A percentile compares a stretch with the other conserved stretches of the same genome.
phyloP scores from a whole-genome alignment of 2,797 vertebrate species.

The Xenentodon cancila region DNA sequence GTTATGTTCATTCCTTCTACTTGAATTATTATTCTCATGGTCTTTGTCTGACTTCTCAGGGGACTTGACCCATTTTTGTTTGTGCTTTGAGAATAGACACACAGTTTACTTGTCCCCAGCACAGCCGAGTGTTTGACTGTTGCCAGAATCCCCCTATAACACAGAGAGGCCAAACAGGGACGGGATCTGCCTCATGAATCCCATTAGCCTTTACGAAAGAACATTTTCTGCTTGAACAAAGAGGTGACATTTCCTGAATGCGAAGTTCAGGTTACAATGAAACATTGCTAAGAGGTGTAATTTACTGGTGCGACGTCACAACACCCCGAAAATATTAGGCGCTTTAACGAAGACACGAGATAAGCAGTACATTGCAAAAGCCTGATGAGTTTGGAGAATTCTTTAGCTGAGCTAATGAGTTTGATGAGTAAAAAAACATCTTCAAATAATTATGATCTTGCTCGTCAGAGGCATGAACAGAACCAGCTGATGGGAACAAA shows the following conservation, averaged over 20 bases:
- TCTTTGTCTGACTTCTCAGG: slow-evolving; percentile 55
- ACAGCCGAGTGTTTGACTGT: slow-evolving; percentile 37
- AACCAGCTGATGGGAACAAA: no score
- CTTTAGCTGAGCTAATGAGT: background rate
- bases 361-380: no score
- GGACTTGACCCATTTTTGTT: slow-evolving; percentile 76
- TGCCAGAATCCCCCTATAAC: slow-evolving; percentile 53
- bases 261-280: slow-evolving; percentile 44
- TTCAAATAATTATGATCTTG: no score
- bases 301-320: background rate
- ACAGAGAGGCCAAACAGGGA: slow-evolving; percentile 51
- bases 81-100: slow-evolving; percentile 65
- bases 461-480: no score
- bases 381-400: background rate
- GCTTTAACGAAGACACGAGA: background rate
- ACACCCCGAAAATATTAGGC: background rate
- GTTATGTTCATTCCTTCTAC: slow-evolving; percentile 19
- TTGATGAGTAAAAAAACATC: background rate
- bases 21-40: slow-evolving; percentile 9
- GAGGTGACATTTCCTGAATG: slow-evolving; percentile 61
- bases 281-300: slow-evolving; percentile 23
- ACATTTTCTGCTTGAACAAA: slow-evolving; percentile 50
- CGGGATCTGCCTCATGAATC: slow-evolving; percentile 46
- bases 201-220: slow-evolving; percentile 56
- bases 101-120: slow-evolving; percentile 52